Base-by-base conservation (phyloP, 1,140 invertebrate species). In the Cylas formicarius region DNA sequence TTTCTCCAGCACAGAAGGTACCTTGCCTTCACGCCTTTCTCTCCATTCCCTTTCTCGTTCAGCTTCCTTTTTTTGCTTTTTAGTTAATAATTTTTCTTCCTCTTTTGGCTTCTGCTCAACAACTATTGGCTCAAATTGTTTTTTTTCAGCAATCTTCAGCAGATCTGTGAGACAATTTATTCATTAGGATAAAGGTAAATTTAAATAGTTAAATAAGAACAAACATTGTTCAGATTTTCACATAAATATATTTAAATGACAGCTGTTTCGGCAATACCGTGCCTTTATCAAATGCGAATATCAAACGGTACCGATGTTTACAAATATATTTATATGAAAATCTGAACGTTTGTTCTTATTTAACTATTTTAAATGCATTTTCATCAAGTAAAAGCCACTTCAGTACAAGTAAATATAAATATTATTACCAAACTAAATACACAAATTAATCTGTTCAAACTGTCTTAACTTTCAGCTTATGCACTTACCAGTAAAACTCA, bases 141-240 rank as follows among this genome's bases (percentile, higher is more conserved):
- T 90, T 60, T 87, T 75, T 50, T 84, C 81, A 5, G 87, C 88
- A 10, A 92, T 63, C 63, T 86, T 84, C 0, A 91, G 57, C 13
- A 91, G 24, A 29, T 82, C 73, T 50, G 73, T 66, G 50, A 60
- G 42, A 31, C 29, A 16, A 47, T 35, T 38, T 29, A 28, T 5
- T 37, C n/a, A 3, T 11, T 33, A 19, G 13, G 23, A 10, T 8
- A 4, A n/a, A 19, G 32, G 9, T 33, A 35, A 41, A 7, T 5
- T 17, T 21, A 18, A 20, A 6, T n/a, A n/a, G n/a, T n/a, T 11
- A 4, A 31, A 18, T 31, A 17, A 31, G 4, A 31, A 10, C 4
- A 41, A 7, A 4, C 9, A 17, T 37, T 48, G 13, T 10, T n/a
- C n/a, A n/a, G n/a, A n/a, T n/a, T n/a, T n/a, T n/a, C n/a, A n/a